phyloP scores from a whole-genome alignment of 2,797 vertebrate species.

The Thripadectes ignobilis region DNA sequence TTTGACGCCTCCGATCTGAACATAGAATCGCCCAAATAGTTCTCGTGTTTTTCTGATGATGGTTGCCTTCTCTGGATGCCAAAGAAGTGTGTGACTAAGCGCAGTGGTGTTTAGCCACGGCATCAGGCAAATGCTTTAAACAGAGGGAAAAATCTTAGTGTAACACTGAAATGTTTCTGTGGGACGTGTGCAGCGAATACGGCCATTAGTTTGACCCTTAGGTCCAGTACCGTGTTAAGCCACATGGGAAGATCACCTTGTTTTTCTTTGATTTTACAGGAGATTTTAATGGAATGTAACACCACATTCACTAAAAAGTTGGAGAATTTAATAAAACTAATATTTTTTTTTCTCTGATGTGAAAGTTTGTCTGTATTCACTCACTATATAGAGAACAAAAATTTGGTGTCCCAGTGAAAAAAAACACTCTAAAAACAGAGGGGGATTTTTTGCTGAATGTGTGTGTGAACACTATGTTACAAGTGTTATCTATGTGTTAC shows the following conservation, averaged over 20 bases:
- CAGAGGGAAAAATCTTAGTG: background rate
- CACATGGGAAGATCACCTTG: background rate
- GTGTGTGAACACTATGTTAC: background rate
- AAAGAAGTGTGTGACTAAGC: background rate
- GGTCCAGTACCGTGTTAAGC: background rate
- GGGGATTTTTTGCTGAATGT: background rate
- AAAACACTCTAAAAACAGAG: background rate
- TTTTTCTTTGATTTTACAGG: background rate
- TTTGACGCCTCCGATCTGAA: background rate
- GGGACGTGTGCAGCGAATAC: accelerated
- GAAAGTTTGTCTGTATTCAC: background rate
- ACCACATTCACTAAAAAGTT: background rate
- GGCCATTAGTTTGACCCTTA: background rate
- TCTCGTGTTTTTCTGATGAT: background rate
- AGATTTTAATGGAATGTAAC: background rate
- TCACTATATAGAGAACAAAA: background rate
- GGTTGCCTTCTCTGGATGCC: background rate
- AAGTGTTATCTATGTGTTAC: background rate
- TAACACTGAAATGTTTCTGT: background rate
- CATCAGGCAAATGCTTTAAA: background rate
- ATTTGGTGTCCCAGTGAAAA: background rate
- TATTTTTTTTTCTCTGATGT: background rate
- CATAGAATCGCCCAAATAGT: background rate
- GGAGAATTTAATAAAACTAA: background rate
- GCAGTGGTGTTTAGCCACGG: background rate